Conservation (phyloP, 2,888 invertebrate species). For the Protula sp. region DNA sequence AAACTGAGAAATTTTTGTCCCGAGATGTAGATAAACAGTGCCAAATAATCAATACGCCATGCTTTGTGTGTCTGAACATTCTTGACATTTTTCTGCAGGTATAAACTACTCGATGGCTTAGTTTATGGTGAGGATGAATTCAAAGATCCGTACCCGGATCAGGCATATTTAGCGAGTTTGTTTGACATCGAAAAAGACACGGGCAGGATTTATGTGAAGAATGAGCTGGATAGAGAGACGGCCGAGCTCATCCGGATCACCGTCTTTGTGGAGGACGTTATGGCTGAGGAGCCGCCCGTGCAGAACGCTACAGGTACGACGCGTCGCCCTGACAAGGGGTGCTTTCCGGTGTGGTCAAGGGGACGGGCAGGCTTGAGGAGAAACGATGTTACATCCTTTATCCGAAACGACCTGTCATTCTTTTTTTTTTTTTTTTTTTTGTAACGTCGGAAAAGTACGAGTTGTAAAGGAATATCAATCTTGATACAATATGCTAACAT, state of each 20-base stretch:
- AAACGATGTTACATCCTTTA: too few species aligned
- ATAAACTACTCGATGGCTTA: constrained; percentile 61
- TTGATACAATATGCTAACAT: too few species aligned
- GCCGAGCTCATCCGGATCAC: constrained; percentile 36
- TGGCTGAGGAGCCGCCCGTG: constrained; percentile 28
- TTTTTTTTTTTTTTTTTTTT: too few species aligned
- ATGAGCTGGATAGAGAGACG: constrained; percentile 56
- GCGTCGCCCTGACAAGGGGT: too few species aligned
- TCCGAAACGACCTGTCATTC: too few species aligned
- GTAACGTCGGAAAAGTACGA: too few species aligned
- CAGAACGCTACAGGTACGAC: constrained; percentile 34
- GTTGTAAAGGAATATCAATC: too few species aligned
- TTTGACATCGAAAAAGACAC: constrained; percentile 65
- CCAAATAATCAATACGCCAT: too few species aligned
- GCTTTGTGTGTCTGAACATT: too few species aligned
- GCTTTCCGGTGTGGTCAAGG: not conserved
- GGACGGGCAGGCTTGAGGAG: too few species aligned
- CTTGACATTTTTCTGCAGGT: constrained; percentile 56
- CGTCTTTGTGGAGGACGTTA: constrained; percentile 36
- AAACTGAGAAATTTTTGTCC: too few species aligned
- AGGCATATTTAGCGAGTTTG: constrained; percentile 36
- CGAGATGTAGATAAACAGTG: too few species aligned
- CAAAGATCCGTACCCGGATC: constrained; percentile 3
- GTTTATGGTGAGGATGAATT: constrained; percentile 14
- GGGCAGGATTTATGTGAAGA: constrained; percentile 66